These are phyloP conservation scores for Ooceraea biroi DNA, from an alignment of 1,140 invertebrate species.

Conservation along the genomic window DNA sequence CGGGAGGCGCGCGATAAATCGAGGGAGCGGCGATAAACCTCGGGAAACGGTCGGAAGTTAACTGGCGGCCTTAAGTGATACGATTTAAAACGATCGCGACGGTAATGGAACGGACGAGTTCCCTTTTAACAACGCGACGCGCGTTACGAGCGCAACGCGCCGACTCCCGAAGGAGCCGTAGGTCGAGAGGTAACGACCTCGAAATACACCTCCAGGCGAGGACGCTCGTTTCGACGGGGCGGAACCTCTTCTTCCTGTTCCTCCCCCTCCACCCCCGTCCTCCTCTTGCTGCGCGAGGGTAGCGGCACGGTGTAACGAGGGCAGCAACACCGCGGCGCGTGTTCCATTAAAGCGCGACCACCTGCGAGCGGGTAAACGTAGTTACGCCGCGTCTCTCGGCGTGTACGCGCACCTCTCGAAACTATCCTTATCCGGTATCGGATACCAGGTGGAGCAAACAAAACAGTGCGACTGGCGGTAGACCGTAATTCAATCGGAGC, in stretches of 20 bases:
- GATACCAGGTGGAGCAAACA: neutral
- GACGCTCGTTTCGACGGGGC: conserved; percentile 7
- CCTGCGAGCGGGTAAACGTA: conserved; percentile 6
- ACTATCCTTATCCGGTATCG: conserved; percentile 2
- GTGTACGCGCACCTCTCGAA: neutral
- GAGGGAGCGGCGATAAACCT: conserved; percentile 63
- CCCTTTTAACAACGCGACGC: conserved; percentile 45
- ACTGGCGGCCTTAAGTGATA: conserved; percentile 62
- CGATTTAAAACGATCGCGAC: conserved; percentile 62
- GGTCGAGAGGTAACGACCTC: conserved; percentile 55
- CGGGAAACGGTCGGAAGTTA: conserved; percentile 50
- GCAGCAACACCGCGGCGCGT: conserved; percentile 19
- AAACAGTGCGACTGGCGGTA: conserved; percentile 1
- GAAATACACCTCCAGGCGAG: conserved; percentile 45
- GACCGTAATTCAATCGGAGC: conserved; percentile 50
- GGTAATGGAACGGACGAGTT: conserved; percentile 66
- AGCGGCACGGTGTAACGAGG: conserved; percentile 29
- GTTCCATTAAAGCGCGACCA: conserved; percentile 48
- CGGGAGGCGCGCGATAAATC: conserved; percentile 56
- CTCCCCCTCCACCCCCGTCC: no score
- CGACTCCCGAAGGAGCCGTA: neutral
- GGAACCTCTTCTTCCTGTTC: neutral
- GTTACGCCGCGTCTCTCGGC: neutral
- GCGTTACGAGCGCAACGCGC: conserved; percentile 4
- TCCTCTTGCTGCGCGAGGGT: no score